Base-by-base conservation (phyloP, 2,113 vertebrate genomes). In the Capra hircus region DNA sequence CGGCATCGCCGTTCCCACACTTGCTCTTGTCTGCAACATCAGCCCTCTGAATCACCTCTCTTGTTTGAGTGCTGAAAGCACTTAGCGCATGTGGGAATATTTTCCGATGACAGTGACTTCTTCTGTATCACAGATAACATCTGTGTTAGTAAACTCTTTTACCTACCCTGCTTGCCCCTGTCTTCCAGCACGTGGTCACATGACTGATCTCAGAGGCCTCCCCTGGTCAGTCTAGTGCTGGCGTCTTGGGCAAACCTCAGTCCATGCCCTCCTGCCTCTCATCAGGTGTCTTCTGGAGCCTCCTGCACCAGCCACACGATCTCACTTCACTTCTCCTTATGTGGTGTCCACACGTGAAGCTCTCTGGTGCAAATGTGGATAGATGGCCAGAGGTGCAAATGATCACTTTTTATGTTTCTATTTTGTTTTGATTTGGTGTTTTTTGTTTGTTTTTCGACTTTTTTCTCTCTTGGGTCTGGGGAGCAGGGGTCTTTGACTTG, bases 51-150 rank as follows among this genome's bases (percentile, higher is more conserved):
- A 55, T 92, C 6, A 45, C 80, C 52, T 67, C 55, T 94, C 74
- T 67, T 33, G 27, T 87, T 60, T 33, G 80, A 62, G 59, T 36
- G 23, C 57, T 3, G 8, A 81, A 48, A 92, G 74, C 77, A 43
- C 57, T 87, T 40, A 94, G 86, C 55, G 52, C 53, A 48, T 30
- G 77, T 84, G 93, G 91, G 93, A 84, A 83, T 77, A 55, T 95
- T 95, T 97, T 98, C 93, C 94, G 96, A 95, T 88, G 96, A 92
- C 92, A 74, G 84, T 14, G 53, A 77, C 89, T 91, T 90, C 87
- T 95, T 95, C 93, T 95, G 57, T 19, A 11, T 9, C 5, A 16
- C 2, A 30, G 95, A 98, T 96, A 93, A 81, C 78, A 93, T 94
- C 97, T 92, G 81, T 62, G 36, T 90, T 81, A 88, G 59, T 91